Percentiles rank a stretch among this genome's conserved stretches.
These are phyloP conservation scores for Megalurothrips usitatus DNA, from an alignment of 2,888 invertebrate species.

Conservation along the genomic window DNA sequence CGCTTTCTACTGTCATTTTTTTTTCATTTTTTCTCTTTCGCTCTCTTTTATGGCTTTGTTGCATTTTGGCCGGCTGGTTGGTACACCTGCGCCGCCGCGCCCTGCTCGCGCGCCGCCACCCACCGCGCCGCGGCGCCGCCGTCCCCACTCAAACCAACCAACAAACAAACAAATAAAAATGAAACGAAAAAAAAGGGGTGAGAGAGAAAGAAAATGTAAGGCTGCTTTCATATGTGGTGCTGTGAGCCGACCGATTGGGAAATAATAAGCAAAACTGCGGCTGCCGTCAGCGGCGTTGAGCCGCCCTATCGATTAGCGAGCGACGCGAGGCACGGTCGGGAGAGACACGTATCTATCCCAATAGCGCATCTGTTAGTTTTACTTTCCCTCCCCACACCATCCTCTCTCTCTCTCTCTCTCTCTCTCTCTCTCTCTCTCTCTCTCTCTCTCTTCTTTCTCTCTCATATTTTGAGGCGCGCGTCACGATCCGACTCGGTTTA, in stretches of 20 bases:
- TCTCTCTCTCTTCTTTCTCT: background rate
- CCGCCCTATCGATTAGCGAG: background rate
- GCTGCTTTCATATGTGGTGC: too few relatives aligned
- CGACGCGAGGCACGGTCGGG: background rate
- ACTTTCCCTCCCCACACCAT: too few relatives aligned
- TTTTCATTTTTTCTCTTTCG: too few relatives aligned
- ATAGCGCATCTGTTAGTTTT: too few relatives aligned
- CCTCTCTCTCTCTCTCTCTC: background rate
- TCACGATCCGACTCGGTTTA: conserved; percentile 33
- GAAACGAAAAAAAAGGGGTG: background rate
- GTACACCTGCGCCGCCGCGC: background rate
- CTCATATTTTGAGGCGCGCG: background rate
- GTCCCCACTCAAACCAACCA: background rate
- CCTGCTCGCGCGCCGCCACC: background rate
- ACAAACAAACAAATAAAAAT: background rate
- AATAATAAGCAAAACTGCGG: background rate
- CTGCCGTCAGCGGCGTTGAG: background rate
- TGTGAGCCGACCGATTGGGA: too few relatives aligned
- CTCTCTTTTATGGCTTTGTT: background rate
- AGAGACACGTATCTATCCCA: too few relatives aligned
- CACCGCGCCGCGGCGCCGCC: background rate
- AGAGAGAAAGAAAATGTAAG: too few relatives aligned
- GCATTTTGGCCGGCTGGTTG: background rate
- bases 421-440: background rate
- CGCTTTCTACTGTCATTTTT: too few relatives aligned